A percentile compares a stretch with the other conserved stretches of the same genome.
These are phyloP conservation scores for Paragorgia papillata DNA, from an alignment of 92 coral and sea anemone species.

Conservation along the genomic window DNA sequence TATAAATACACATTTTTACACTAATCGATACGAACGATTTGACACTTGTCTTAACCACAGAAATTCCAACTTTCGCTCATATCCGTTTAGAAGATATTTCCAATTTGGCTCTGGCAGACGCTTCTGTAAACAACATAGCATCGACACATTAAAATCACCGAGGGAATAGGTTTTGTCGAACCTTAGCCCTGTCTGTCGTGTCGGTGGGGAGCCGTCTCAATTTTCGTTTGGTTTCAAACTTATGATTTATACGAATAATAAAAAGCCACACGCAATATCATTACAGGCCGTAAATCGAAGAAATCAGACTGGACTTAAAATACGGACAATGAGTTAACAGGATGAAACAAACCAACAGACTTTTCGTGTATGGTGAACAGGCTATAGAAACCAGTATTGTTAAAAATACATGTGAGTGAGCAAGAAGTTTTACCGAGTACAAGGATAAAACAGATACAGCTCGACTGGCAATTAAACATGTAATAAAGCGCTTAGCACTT, in stretches of 20 bases:
- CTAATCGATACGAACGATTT: background rate
- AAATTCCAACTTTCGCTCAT: too few relatives aligned
- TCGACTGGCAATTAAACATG: background rate
- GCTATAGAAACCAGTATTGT: too few relatives aligned
- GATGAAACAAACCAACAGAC: background rate
- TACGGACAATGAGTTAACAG: background rate
- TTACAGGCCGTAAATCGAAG: too few relatives aligned
- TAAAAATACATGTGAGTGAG: too few relatives aligned
- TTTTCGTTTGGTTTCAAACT: constrained; percentile 16
- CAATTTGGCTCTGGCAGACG: too few relatives aligned
- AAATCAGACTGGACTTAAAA: background rate
- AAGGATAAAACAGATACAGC: background rate
- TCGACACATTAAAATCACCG: background rate
- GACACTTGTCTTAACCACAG: too few relatives aligned
- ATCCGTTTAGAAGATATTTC: too few relatives aligned
- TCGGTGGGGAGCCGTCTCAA: constrained; percentile 43
- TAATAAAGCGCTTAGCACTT: constrained; percentile 3
- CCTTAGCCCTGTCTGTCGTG: constrained; percentile 7
- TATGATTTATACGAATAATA: background rate
- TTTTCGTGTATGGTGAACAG: background rate
- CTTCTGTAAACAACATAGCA: too few relatives aligned
- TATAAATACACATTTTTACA: background rate
- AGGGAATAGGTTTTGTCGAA: background rate
- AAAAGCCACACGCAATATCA: background rate
- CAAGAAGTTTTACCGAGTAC: too few relatives aligned